These are phyloP conservation scores for Nyctibius grandis DNA, from an alignment of 2,797 vertebrate genomes.

Conservation along the genomic window DNA sequence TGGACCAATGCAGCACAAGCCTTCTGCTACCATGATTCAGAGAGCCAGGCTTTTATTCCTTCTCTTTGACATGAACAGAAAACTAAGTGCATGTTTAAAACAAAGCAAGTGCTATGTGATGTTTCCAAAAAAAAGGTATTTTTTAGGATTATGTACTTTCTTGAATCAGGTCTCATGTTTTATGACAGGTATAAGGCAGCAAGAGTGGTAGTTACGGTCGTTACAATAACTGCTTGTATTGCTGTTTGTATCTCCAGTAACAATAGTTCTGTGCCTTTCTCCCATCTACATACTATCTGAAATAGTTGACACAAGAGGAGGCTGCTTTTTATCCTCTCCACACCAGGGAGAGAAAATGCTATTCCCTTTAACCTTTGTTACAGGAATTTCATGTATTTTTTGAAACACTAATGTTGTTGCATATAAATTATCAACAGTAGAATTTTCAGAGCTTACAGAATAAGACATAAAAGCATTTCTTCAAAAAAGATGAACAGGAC, in stretches of 20 bases:
- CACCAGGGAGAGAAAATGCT: neutral
- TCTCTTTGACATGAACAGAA: neutral
- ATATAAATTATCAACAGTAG: neutral
- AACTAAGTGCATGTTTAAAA: neutral
- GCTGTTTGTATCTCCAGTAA: neutral
- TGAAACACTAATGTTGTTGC: neutral
- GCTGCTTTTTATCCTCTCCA: neutral
- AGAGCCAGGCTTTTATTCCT: neutral
- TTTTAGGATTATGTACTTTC: neutral
- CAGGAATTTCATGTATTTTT: neutral
- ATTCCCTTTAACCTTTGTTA: neutral
- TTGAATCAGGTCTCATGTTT: neutral
- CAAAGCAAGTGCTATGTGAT: neutral
- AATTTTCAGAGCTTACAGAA: neutral
- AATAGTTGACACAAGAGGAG: neutral
- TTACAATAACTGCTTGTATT: neutral
- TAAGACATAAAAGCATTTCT: neutral
- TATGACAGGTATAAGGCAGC: neutral
- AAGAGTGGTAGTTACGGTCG: neutral
- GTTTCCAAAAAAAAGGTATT: rapidly evolving
- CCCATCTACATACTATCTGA: neutral
- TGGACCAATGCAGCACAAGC: neutral
- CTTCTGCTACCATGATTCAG: neutral
- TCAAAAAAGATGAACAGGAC: neutral
- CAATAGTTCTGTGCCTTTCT: neutral